Evolutionary conservation across 2,888 invertebrate species (phyloP).

Genomic region (Dynastes grantii): DNA sequence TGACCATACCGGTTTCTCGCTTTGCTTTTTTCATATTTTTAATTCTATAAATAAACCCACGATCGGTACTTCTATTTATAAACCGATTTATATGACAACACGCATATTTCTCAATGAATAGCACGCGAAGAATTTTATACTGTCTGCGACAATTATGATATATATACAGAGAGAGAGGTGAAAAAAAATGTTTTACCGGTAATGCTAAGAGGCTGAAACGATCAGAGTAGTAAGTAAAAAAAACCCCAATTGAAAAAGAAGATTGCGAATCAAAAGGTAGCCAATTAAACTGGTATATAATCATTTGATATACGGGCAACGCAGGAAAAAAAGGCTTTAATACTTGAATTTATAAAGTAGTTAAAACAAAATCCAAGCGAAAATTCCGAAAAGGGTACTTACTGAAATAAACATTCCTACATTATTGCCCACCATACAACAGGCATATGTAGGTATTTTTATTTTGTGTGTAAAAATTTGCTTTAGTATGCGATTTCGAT

Average conservation of each 20-base stretch:
- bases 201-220: not conserved
- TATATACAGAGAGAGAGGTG: not conserved
- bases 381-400: slow-evolving; percentile 6
- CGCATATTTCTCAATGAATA: slow-evolving; percentile 49
- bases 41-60: slow-evolving; percentile 53
- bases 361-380: slow-evolving; percentile 1
- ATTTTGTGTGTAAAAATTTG: not conserved
- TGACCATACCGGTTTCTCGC: slow-evolving; percentile 51
- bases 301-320: not conserved
- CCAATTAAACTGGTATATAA: slow-evolving; percentile 6
- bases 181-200: not conserved
- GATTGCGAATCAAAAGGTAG: not conserved
- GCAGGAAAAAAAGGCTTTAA: not conserved
- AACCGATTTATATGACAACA: slow-evolving; percentile 50
- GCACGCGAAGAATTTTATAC: slow-evolving; percentile 43
- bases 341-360: slow-evolving; percentile 22
- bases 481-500: too few species aligned
- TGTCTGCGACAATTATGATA: slow-evolving; percentile 38
- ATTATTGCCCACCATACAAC: not conserved
- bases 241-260: not conserved
- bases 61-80: slow-evolving; percentile 53
- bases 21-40: slow-evolving; percentile 49
- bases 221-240: not conserved
- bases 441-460: not conserved
- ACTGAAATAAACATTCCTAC: slow-evolving; percentile 4